phyloP scores from a whole-genome alignment of 2,113 vertebrate species.

The Pycnonotus jocosus region DNA sequence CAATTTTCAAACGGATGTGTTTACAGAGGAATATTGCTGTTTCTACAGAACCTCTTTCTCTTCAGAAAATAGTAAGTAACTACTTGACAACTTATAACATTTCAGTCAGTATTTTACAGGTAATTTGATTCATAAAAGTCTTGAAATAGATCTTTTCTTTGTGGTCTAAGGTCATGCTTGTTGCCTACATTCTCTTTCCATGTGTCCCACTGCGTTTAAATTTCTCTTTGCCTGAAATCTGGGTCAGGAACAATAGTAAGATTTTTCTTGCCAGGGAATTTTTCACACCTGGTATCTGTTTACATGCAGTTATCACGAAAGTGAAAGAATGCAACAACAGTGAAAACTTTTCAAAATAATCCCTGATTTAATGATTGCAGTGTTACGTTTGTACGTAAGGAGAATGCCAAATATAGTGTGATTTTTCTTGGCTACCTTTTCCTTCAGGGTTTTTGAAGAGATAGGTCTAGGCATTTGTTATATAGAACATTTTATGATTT shows the following conservation, averaged over 20 bases:
- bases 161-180: background rate
- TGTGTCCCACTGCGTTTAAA: background rate
- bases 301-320: background rate
- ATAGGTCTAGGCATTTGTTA: background rate
- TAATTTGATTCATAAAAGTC: background rate
- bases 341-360: background rate
- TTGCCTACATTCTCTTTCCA: background rate
- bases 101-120: background rate
- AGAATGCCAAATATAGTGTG: background rate
- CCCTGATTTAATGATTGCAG: background rate
- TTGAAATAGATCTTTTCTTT: background rate
- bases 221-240: background rate
- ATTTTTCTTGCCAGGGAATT: background rate
- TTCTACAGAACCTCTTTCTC: constrained; percentile 76
- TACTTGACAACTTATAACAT: background rate
- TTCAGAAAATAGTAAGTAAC: constrained; percentile 82
- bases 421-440: background rate
- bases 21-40: constrained; percentile 66
- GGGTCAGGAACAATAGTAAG: background rate
- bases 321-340: background rate
- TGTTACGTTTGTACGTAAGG: background rate
- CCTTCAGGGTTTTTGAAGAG: background rate
- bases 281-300: background rate
- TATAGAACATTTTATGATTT: background rate
- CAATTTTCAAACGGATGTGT: constrained; percentile 83